Evolutionary conservation across 92 coral and sea anemone genomes (phyloP).

Genomic region (Paramuricea clavata): DNA sequence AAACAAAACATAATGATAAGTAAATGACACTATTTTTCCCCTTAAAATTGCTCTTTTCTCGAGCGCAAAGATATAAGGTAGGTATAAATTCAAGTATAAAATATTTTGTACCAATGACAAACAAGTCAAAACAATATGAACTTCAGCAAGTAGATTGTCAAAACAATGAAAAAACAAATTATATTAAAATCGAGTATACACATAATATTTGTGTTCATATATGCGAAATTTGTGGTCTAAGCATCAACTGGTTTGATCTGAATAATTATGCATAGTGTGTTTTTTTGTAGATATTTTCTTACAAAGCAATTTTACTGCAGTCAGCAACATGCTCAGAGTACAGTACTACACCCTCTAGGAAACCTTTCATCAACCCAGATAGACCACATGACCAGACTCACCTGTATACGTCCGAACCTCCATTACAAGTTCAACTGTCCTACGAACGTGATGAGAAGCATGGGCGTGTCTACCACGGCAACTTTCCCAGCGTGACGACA

Average conservation of each 20-base stretch:
- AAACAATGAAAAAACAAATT: too few species aligned
- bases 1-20: not conserved
- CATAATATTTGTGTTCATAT: too few species aligned
- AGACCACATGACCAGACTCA: not conserved
- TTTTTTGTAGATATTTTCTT: not conserved
- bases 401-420: not conserved
- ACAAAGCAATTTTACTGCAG: not conserved
- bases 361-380: constrained; percentile 12
- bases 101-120: too few species aligned
- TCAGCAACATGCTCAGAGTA: not conserved
- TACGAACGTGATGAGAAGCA: not conserved
- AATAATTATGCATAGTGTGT: too few species aligned
- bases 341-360: not conserved
- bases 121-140: too few species aligned
- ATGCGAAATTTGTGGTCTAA: too few species aligned
- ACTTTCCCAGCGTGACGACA: constrained; percentile 83
- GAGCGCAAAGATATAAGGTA: not conserved
- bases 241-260: too few species aligned
- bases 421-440: not conserved
- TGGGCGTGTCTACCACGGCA: constrained; percentile 68
- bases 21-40: not conserved
- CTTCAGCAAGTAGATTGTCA: too few species aligned
- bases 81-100: not conserved
- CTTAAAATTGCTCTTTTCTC: not conserved
- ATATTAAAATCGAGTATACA: too few species aligned